Base-by-base conservation (phyloP, 2,797 vertebrate genomes). In the Catamblyrhynchus diadema region DNA sequence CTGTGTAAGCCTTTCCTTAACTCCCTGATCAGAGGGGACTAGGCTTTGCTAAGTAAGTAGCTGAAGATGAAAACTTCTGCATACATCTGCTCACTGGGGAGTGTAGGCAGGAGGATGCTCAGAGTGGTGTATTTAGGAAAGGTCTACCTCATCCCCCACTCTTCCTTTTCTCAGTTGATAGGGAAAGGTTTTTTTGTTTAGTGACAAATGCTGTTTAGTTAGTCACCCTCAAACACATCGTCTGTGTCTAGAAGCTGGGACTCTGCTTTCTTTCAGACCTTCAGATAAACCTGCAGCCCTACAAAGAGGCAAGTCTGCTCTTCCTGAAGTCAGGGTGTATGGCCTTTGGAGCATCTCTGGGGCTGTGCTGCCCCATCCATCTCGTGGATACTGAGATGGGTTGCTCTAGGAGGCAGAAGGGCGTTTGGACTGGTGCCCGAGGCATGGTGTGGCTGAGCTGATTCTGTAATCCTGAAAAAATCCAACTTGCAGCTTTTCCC, bases 1-100 rank as follows among this genome's bases (percentile, higher is more conserved):
- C 88, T 94, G 18, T 80, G 62, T 94, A 96, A 96, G 89, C 81
- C 61, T 92, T 95, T 81, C 85, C 78, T 97, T 94, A 96, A 90
- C 92, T 95, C 83, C 42, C 35, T 51, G 67, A 96, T 96, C 93
- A 93, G 88, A 95, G 78, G 60, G 69, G 66, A 66, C 92, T 69
- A 93, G 78, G 73, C 86, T 95, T 71, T 92, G 72, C 82, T 88
- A 91, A 93, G 61, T 56, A 54, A 89, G 65, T 32, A 80, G 70
- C 80, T 83, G 86, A 88, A 96, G 94, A 96, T 94, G 81, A 93
- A 90, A 96, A 96, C 85, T 94, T 81, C 53, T 82, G 56, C 47
- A 4, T 78, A 32, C 2, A 2, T 94, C 57, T 95, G 73, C 82
- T 94, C 53, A 14, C 56, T 0, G 2, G 73, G 79, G 86, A 91